A percentile compares a stretch with the other conserved stretches of the same genome.
These are phyloP conservation scores for Ammospiza nelsoni DNA, from an alignment of 2,113 vertebrate species.

Conservation along the genomic window DNA sequence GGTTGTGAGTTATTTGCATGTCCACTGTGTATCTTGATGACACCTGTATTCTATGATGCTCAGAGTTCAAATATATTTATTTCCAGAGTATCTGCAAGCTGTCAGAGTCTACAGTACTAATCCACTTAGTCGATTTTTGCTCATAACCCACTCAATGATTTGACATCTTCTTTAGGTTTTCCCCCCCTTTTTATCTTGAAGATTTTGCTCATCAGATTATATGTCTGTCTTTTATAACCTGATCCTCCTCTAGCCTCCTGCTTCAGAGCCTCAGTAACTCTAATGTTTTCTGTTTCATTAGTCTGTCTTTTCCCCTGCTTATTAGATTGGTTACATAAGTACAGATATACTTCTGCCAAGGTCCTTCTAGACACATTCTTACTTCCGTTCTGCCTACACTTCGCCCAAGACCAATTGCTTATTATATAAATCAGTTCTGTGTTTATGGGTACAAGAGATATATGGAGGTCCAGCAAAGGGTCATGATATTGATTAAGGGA, in stretches of 20 bases:
- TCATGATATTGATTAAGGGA: neutral
- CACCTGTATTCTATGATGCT: neutral
- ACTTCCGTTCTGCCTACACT: neutral
- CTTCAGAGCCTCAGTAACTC: neutral
- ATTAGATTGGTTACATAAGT: neutral
- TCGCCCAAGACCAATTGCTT: neutral
- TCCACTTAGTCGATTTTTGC: neutral
- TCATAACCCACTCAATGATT: neutral
- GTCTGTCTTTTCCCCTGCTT: neutral
- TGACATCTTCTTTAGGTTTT: neutral
- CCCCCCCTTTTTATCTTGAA: rapidly evolving
- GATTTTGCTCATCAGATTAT: neutral
- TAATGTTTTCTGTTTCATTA: neutral
- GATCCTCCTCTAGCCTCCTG: neutral
- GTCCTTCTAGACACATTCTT: neutral
- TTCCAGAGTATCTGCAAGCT: neutral
- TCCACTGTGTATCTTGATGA: neutral
- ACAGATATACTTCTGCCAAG: neutral
- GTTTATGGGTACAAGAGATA: neutral
- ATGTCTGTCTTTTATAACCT: neutral
- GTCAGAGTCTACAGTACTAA: neutral
- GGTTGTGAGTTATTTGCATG: neutral
- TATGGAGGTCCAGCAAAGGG: neutral
- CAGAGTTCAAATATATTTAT: neutral
- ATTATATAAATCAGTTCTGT: neutral